These are phyloP conservation scores for Cheilinus undulatus DNA, from an alignment of 2,113 vertebrate species.

Conservation along the genomic window DNA sequence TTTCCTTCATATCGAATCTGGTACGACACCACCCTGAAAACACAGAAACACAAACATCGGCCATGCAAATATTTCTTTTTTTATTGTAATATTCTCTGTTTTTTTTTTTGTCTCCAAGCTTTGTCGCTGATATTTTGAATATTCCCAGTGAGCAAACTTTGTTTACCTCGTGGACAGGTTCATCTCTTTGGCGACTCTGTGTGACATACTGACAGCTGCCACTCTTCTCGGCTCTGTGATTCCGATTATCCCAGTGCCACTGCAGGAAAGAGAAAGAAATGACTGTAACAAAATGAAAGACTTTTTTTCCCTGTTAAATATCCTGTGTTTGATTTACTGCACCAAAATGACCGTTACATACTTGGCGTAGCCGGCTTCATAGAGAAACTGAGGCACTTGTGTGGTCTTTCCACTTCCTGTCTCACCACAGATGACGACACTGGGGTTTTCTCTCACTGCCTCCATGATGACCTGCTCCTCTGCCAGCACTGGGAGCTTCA, in stretches of 20 bases:
- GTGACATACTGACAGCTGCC: slow-evolving; percentile 95
- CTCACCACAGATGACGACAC: slow-evolving; percentile 92
- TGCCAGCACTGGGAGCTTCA: slow-evolving; percentile 92
- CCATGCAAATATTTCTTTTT: too few relatives aligned
- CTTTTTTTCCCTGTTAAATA: not conserved
- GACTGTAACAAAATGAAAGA: not conserved
- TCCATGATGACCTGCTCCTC: slow-evolving; percentile 98
- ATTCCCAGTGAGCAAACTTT: not conserved
- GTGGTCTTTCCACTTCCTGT: slow-evolving; percentile 98
- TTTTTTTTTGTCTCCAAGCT: not conserved
- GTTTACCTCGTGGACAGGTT: slow-evolving; percentile 89
- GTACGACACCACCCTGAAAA: slow-evolving; percentile 91
- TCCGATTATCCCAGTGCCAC: slow-evolving; percentile 84
- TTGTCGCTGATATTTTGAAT: not conserved
- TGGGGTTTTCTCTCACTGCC: slow-evolving; percentile 88
- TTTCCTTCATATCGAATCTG: slow-evolving; percentile 98
- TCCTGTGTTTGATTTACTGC: not conserved
- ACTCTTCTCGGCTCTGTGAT: slow-evolving; percentile 96
- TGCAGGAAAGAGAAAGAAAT: slow-evolving; percentile 54
- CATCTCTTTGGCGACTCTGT: slow-evolving; percentile 95
- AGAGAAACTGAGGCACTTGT: slow-evolving; percentile 97
- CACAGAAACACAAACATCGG: slow-evolving; percentile 41
- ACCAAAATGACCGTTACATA: slow-evolving; percentile 48
- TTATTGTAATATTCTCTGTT: too few relatives aligned
- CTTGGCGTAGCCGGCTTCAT: slow-evolving; percentile 96